Evolutionary conservation across 2,888 invertebrate genomes (phyloP).

Genomic region (Willowsia nigromaculata): DNA sequence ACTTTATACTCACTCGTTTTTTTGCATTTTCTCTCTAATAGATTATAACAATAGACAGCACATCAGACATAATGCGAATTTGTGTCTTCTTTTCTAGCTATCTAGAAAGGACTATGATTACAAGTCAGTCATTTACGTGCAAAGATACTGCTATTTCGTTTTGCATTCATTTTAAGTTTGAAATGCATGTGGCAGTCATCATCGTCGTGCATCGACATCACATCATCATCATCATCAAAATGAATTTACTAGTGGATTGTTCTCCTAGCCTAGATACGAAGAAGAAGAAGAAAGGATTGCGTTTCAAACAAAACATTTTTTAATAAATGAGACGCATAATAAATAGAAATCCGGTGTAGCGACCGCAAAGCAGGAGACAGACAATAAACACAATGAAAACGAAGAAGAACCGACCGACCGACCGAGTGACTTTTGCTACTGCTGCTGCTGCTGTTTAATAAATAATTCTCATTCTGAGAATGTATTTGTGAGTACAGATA

Average conservation of each 20-base stretch:
- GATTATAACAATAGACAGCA: background rate
- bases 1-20: too few species aligned
- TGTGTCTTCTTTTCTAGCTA: background rate
- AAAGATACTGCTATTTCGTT: background rate
- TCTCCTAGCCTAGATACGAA: slow-evolving; percentile 49
- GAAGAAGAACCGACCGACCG: slow-evolving; percentile 5
- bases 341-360: slow-evolving; percentile 30
- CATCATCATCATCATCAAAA: slow-evolving; percentile 20
- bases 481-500: background rate
- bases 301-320: slow-evolving; percentile 28
- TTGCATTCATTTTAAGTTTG: background rate
- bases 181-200: slow-evolving; percentile 14
- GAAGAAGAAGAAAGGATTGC: slow-evolving; percentile 36
- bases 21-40: background rate
- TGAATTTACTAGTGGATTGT: slow-evolving; percentile 53
- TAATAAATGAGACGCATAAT: slow-evolving; percentile 39
- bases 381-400: slow-evolving; percentile 38
- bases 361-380: slow-evolving; percentile 6
- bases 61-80: background rate
- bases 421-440: slow-evolving; percentile 35
- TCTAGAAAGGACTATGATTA: too few species aligned
- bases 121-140: background rate
- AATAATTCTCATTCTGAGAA: background rate
- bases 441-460: slow-evolving; percentile 22
- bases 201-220: slow-evolving; percentile 8